A percentile compares a stretch with the other conserved stretches of the same genome.
phyloP scores from a whole-genome alignment of 2,797 vertebrate genomes.

The Ceyx erithaca region DNA sequence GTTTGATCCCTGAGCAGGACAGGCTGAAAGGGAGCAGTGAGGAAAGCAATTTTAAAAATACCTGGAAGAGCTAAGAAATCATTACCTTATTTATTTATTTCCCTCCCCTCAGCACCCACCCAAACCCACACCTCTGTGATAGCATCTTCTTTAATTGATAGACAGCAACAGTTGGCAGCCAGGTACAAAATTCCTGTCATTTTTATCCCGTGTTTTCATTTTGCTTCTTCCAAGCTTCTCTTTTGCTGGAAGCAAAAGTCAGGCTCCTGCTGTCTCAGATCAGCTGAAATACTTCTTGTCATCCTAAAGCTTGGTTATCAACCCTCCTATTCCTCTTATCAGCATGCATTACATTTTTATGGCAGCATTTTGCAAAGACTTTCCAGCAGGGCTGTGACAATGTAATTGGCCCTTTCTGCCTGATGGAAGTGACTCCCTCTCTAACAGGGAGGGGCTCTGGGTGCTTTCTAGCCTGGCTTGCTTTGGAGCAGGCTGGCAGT shows the following conservation, averaged over 20 bases:
- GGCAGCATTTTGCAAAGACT: slow-evolving; percentile 7
- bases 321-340: not conserved
- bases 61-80: not conserved
- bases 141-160: not conserved
- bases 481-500: not conserved
- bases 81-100: not conserved
- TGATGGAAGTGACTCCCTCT: not conserved
- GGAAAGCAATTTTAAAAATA: not conserved
- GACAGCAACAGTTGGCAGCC: not conserved
- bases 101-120: not conserved
- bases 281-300: slow-evolving; percentile 11
- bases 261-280: slow-evolving; percentile 1
- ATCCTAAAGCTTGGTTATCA: not conserved
- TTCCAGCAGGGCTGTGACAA: not conserved
- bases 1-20: not conserved
- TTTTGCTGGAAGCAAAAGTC: not conserved
- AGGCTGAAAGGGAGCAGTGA: not conserved
- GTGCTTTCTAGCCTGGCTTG: not conserved
- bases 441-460: not conserved
- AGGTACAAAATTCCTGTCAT: not conserved
- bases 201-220: not conserved
- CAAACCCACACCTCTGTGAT: not conserved
- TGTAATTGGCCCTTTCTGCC: not conserved
- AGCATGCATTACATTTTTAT: not conserved
- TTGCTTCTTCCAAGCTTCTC: not conserved